Evolutionary conservation across 1,140 invertebrate genomes (phyloP), one percentile per base, ranked within the genome.

Genomic region (Drosophila kanapiae): DNA sequence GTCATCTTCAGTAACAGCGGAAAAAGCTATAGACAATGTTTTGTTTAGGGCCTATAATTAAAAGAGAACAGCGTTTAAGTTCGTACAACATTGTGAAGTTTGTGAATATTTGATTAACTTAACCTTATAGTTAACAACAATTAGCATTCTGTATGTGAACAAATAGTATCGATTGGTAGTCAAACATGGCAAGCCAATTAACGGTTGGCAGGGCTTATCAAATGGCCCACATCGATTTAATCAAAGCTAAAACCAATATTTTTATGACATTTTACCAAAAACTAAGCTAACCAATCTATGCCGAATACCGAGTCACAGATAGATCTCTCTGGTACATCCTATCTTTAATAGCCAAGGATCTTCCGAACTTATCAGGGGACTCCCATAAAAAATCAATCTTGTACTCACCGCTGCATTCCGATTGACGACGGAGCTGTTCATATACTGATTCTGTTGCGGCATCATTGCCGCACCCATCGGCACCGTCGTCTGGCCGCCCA

Each of bases 321-420:
- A 23, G 1, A 3, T 1, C 23, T 23, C 23, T 23, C 23, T 23
- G 1, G 23, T 23, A 23, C 23, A 23, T 23, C 23, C 48, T 33
- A 10, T 14, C 48, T 31, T 16, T 51, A 13, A n/a, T 7, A 31
- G 14, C 23, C 6, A 40, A 10, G 37, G 27, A 27, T 58, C 11
- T 43, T 3, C 7, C 37, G 5, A 35, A 48, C 27, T n/a, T n/a
- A 29, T 29, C 13, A 14, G 3, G 6, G 14, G 14, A n/a, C 14
- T 29, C 10, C 18, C 9, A 48, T 48, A 13, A 29, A 35, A 31
- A 35, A 47, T 33, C 7, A 35, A 53, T 58, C 10, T 31, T 42
- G 8, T 58, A 92, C 91, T 92, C 53, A 92, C 91, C 82, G 91
- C 91, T 81, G 91, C 91, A 86, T 92, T 92, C 51, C 91, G 77